A percentile compares a stretch with the other conserved stretches of the same genome.
Evolutionary conservation across 2,888 invertebrate species (phyloP).

Genomic region (Aradus depressus): DNA sequence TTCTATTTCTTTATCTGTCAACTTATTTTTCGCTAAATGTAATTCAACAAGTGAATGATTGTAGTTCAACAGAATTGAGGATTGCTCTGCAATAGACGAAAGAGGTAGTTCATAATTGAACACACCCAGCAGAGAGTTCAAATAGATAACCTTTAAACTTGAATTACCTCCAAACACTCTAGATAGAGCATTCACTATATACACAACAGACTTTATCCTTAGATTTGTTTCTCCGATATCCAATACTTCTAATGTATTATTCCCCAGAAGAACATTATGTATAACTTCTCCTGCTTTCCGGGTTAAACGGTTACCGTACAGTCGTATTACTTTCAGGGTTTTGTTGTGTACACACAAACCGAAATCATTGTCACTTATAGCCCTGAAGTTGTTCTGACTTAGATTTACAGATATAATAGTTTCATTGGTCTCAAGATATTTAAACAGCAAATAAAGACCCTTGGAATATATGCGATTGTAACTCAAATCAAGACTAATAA

Average conservation of each 20-base stretch:
- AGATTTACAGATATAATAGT: neutral
- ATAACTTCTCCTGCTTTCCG: neutral
- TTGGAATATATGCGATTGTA: neutral
- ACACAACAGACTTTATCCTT: neutral
- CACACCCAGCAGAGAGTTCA: neutral
- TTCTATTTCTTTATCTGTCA: constrained; percentile 28
- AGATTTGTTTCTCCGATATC: neutral
- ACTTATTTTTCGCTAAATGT: constrained; percentile 28
- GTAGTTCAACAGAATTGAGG: too few relatives aligned
- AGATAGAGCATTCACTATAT: neutral
- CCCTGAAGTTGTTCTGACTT: neutral
- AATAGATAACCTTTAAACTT: neutral
- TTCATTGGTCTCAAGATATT: neutral
- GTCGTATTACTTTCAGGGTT: neutral
- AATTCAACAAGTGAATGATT: constrained; percentile 25
- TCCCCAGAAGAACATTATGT: neutral
- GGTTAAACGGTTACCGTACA: neutral
- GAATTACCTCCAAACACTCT: neutral
- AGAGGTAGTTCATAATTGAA: neutral
- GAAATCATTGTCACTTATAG: neutral
- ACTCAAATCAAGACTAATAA: neutral
- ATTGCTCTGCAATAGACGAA: neutral
- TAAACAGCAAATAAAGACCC: neutral
- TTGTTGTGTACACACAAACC: neutral
- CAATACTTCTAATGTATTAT: neutral